Conservation (phyloP, 1,140 invertebrate genomes). For the Drosophila serrata region DNA sequence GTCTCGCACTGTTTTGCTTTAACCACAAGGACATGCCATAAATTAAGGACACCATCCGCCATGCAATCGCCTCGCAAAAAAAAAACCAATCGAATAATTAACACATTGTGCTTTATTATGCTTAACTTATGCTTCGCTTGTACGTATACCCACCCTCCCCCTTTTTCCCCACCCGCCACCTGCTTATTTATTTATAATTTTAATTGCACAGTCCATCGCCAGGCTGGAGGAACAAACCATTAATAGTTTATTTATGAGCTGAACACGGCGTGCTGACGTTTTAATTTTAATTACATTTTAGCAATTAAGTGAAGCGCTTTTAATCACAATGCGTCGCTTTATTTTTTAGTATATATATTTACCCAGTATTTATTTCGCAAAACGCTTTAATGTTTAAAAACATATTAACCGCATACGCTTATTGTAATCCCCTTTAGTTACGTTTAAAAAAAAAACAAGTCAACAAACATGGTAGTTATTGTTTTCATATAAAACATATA, state of each 20-base stretch:
- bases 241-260: constrained; percentile 39
- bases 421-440: constrained; percentile 37
- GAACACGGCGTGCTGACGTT: constrained; percentile 40
- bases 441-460: constrained; percentile 34
- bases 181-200: constrained; percentile 58
- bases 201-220: constrained; percentile 37
- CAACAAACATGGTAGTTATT: constrained; percentile 47
- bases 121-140: constrained; percentile 52
- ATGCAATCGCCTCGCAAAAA: constrained; percentile 25
- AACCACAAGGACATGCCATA: constrained; percentile 46
- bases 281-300: constrained; percentile 48
- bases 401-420: constrained; percentile 52
- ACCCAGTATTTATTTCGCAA: constrained; percentile 18
- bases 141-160: constrained; percentile 23
- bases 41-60: constrained; percentile 39
- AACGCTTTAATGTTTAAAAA: constrained; percentile 39
- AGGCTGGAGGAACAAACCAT: constrained; percentile 30
- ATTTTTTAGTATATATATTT: constrained; percentile 1
- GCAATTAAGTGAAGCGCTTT: constrained; percentile 39
- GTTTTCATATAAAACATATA: constrained; percentile 23
- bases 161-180: constrained; percentile 3
- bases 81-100: constrained; percentile 28
- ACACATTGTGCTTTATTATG: constrained; percentile 48
- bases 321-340: constrained; percentile 17
- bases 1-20: constrained; percentile 55